Conservation (phyloP, 2,888 invertebrate genomes). For the Linnaemya vulpina region DNA sequence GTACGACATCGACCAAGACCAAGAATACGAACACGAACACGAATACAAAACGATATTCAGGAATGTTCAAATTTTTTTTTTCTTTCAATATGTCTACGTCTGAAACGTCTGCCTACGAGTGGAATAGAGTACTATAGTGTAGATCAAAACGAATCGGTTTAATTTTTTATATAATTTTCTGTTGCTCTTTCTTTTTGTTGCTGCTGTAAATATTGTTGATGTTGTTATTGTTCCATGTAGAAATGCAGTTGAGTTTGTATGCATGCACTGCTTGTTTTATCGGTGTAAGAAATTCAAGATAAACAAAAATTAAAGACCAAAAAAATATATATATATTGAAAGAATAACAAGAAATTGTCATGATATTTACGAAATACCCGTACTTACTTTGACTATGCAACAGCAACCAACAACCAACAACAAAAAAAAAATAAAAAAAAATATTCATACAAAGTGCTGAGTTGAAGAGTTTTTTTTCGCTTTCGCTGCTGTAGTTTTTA, state of each 20-base stretch:
- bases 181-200: constrained; percentile 36
- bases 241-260: neutral
- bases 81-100: constrained; percentile 46
- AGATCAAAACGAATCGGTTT: constrained; percentile 51
- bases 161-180: constrained; percentile 10
- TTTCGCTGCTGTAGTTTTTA: constrained; percentile 31
- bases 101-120: constrained; percentile 55
- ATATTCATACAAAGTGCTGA: constrained; percentile 60
- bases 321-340: constrained; percentile 9
- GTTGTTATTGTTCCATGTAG: constrained; percentile 41
- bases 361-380: constrained; percentile 69
- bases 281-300: constrained; percentile 69
- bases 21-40: constrained; percentile 43
- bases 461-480: constrained; percentile 56
- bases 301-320: constrained; percentile 56
- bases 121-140: constrained; percentile 11
- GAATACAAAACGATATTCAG: constrained; percentile 55
- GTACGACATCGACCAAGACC: constrained; percentile 45
- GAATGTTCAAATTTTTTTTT: constrained; percentile 54
- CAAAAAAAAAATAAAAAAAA: constrained; percentile 37
- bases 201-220: constrained; percentile 26
- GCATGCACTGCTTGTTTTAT: constrained; percentile 49
- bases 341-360: constrained; percentile 61
- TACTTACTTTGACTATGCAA: constrained; percentile 52
- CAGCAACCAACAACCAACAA: constrained; percentile 36